Evolutionary conservation across 2,888 invertebrate genomes (phyloP), one percentile per base, ranked within the genome.

Genomic region (Tinea pellionella): DNA sequence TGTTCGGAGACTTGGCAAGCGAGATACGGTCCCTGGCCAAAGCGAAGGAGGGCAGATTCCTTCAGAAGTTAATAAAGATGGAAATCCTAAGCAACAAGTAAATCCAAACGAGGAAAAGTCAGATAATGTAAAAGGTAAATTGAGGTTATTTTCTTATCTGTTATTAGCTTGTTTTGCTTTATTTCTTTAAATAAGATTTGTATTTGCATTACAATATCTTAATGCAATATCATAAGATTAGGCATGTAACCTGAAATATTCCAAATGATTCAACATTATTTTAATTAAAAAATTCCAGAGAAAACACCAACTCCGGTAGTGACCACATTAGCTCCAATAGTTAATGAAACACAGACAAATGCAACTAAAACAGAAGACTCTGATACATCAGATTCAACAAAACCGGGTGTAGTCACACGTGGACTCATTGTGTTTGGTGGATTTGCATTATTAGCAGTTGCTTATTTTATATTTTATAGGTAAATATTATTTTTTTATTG

Each of bases 381-480:
- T n/a, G 29, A 68, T 0, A 73, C 72, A 47, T 61, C 77, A 16
- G 76, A 81, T 62, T 63, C 82, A 1, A 78, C 74, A 37, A 78
- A 71, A 43, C 83, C 87, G 0, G 88, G 84, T 37, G 88, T 86
- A 30, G 64, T 81, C 47, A 86, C 80, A 63, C 70, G 88, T 65
- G 88, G 79, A 0, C 65, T 82, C 1, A 88, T 88, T 60, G 88
- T 88, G 0, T 88, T 88, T 66, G 86, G 88, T 60, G 86, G 86
- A 51, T 83, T 88, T 68, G 75, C 79, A 1, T 65, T 88, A 13
- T 68, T 88, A 62, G 87, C 81, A 15, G 66, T 76, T 13, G 82
- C 82, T 13, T 88, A 88, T 67, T 82, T 85, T 63, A 73, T 88
- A 69, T 83, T 86, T 66, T 88, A 87, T 65, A 86, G 77, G 88